Percentiles rank a stretch among this genome's conserved stretches.
Conservation (phyloP, 2,113 vertebrate genomes). For the Dascyllus trimaculatus region DNA sequence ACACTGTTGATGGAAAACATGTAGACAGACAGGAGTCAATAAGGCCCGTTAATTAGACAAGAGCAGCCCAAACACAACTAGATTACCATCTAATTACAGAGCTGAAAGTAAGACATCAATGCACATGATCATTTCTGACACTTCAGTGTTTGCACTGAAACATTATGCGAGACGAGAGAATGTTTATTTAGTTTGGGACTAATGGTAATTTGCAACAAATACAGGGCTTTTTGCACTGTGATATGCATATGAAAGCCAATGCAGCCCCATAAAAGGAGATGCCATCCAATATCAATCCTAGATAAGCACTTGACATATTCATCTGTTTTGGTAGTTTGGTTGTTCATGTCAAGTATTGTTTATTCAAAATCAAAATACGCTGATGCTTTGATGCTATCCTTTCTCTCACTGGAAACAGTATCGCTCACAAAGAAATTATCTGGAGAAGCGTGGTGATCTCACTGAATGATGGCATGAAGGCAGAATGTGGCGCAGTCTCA, state of each 20-base stretch:
- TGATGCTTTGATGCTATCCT: constrained; percentile 15
- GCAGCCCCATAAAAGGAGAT: neutral
- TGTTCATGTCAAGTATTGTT: neutral
- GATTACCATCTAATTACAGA: constrained; percentile 69
- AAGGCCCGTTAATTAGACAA: constrained; percentile 56
- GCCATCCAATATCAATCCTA: neutral
- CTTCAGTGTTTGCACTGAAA: neutral
- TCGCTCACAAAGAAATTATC: neutral
- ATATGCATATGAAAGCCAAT: constrained; percentile 30
- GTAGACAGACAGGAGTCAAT: constrained; percentile 63
- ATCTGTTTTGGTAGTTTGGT: constrained; percentile 13
- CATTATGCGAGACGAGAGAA: constrained; percentile 11
- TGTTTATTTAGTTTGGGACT: constrained; percentile 25
- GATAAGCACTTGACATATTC: constrained; percentile 7
- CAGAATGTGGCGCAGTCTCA: neutral
- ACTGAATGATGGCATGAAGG: constrained; percentile 2
- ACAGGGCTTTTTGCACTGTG: constrained; percentile 14
- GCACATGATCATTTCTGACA: constrained; percentile 29
- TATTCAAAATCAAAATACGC: constrained; percentile 1
- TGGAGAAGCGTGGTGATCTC: neutral
- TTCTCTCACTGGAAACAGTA: neutral
- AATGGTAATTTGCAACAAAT: constrained; percentile 38
- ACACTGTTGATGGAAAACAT: constrained; percentile 60
- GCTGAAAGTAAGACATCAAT: constrained; percentile 59
- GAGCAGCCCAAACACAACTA: constrained; percentile 48